Conservation (phyloP, 1,140 invertebrate species). For the Tetragnatha versicolor region DNA sequence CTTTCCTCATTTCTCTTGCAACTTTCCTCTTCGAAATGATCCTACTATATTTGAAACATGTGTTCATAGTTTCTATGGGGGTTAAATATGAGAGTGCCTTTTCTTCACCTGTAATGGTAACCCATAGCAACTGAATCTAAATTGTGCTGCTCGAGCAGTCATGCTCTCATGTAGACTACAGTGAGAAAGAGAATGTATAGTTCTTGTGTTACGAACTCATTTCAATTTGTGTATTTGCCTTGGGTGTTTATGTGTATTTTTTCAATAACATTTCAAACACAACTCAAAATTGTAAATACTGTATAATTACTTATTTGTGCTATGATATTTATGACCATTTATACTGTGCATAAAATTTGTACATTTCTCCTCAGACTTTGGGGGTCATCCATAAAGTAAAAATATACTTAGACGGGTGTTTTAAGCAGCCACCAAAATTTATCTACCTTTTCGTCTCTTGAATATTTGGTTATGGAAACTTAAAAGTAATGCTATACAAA, state of each 20-base stretch:
- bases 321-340: constrained; percentile 30
- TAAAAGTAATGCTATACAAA: too few species aligned
- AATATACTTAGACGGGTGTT: too few species aligned
- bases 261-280: constrained; percentile 15
- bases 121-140: constrained; percentile 15
- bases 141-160: not conserved
- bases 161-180: constrained; percentile 18
- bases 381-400: too few species aligned
- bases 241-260: constrained; percentile 30
- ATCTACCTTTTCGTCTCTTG: too few species aligned
- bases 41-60: too few species aligned
- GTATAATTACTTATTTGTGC: constrained; percentile 24
- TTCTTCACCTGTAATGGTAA: constrained; percentile 8
- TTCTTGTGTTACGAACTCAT: constrained; percentile 36
- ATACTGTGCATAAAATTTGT: constrained; percentile 33
- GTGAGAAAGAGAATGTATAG: constrained; percentile 27
- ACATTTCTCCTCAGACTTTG: too few species aligned
- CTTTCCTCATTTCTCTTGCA: too few species aligned
- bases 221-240: constrained; percentile 13
- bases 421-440: too few species aligned
- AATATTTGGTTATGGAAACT: too few species aligned
- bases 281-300: constrained; percentile 36
- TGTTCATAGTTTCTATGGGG: too few species aligned
- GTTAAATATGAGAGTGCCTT: constrained; percentile 5
- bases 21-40: too few species aligned